phyloP scores from a whole-genome alignment of 2,113 vertebrate genomes.

The Nerophis lumbriciformis region DNA sequence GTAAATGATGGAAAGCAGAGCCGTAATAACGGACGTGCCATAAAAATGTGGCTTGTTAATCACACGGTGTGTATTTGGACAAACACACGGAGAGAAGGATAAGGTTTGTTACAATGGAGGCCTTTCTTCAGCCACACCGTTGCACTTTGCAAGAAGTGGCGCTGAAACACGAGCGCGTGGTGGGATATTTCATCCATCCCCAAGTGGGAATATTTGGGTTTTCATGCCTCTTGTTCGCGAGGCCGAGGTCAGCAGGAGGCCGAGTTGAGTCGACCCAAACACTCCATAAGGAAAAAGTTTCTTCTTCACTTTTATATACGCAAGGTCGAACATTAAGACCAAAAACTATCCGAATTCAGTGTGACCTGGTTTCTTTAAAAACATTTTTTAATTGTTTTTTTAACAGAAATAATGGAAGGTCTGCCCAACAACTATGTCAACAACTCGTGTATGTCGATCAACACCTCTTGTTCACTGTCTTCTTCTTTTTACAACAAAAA shows the following conservation, averaged over 20 bases:
- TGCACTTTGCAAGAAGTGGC: conserved; percentile 1
- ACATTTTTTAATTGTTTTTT: too few relatives aligned
- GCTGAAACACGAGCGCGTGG: conserved; percentile 8
- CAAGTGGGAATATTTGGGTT: conserved; percentile 4
- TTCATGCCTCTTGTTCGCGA: not conserved
- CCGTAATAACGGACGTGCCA: conserved; percentile 21
- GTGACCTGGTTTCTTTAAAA: too few relatives aligned
- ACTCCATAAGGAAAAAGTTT: too few relatives aligned
- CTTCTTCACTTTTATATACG: too few relatives aligned
- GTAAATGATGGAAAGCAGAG: conserved; percentile 31
- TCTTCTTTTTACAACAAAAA: too few relatives aligned
- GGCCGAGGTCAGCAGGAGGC: conserved; percentile 5
- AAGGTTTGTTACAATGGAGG: conserved; percentile 27
- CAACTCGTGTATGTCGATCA: too few relatives aligned
- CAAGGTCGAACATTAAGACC: too few relatives aligned
- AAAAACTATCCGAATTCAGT: too few relatives aligned
- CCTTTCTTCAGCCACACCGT: conserved; percentile 12
- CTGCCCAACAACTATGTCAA: too few relatives aligned
- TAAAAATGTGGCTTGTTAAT: conserved; percentile 41
- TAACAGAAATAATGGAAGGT: too few relatives aligned
- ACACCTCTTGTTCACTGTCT: too few relatives aligned
- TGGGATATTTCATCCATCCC: conserved; percentile 25
- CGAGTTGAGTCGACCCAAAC: too few relatives aligned
- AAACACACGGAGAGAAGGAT: conserved; percentile 34
- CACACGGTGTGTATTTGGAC: conserved; percentile 46